Base-by-base conservation (phyloP, 2,797 vertebrate genomes). In the Hydrolagus colliei region DNA sequence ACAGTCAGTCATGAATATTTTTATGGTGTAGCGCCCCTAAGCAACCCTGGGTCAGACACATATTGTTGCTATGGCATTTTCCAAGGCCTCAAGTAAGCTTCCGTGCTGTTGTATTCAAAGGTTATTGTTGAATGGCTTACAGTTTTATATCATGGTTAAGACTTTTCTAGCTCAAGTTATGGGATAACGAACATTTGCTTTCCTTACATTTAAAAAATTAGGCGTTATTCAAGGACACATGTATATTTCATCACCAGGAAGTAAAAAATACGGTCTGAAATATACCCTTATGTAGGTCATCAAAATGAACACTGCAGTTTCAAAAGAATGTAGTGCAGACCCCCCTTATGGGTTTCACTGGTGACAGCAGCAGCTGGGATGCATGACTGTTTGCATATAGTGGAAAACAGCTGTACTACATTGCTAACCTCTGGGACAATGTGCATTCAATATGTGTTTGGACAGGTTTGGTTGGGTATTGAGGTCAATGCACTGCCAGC, bases 371-470 rank as follows among this genome's bases (percentile, higher is more conserved):
- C 75, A 87, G 77, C 86, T 85, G 72, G 88, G 88, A 89, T 88
- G 88, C 90, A 89, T 82, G 86, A 87, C 86, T 88, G 89, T 89
- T 88, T 90, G 91, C 90, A 88, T 92, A 88, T 91, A 91, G 89
- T 88, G 89, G 88, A 89, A 94, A 94, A 92, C 92, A 93, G 93
- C 92, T 94, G 93, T 91, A 90, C 89, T 88, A 90, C 91, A 92
- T 90, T 90, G 88, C 92, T 92, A 92, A 92, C 91, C 92, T 91
- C 89, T 92, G 90, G 90, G 93, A 93, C 91, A 93, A 91, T 90
- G 90, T 90, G 89, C 92, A 91, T 90, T 89, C 89, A 90, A 90
- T 90, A 89, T 89, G 86, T 93, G 92, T 93, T 93, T 92, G 88
- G 92, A 93, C 92, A 93, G 90, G 92, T 93, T 92, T 87, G 88